Evolutionary conservation across 2,888 invertebrate genomes (phyloP).

Genomic region (Drosophila tanythrix): DNA sequence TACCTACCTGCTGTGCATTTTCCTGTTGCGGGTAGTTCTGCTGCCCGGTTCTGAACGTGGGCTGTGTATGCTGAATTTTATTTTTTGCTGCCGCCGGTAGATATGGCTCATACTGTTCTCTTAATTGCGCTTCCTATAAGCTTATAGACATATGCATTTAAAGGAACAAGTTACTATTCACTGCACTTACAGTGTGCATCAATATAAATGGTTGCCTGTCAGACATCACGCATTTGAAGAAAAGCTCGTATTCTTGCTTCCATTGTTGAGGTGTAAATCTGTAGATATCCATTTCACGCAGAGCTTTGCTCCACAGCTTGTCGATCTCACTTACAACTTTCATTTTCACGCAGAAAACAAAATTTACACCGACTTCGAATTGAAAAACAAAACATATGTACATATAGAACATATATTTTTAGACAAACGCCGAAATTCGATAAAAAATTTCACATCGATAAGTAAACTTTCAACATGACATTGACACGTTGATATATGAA

Average conservation of each 20-base stretch:
- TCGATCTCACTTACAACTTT: too few relatives aligned
- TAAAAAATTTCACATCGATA: neutral
- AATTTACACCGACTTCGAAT: neutral
- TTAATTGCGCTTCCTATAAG: conserved; percentile 1
- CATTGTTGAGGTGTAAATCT: neutral
- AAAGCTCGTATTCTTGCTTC: conserved; percentile 7
- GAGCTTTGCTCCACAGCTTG: conserved; percentile 5
- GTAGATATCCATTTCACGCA: accelerated
- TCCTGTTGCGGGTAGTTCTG: neutral
- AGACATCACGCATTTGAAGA: neutral
- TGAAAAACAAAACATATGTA: too few relatives aligned
- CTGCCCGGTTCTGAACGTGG: neutral
- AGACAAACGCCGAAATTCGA: neutral
- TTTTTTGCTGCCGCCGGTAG: accelerated
- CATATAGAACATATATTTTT: neutral
- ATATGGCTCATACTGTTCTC: accelerated
- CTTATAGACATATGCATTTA: too few relatives aligned
- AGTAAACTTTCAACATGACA: neutral
- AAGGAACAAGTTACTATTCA: neutral
- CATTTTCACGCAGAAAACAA: neutral
- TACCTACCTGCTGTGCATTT: neutral
- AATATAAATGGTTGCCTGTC: accelerated
- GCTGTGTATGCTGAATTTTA: neutral
- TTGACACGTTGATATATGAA: neutral
- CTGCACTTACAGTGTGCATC: conserved; percentile 13